These are phyloP conservation scores for Dendrolimus pini DNA, from an alignment of 2,888 invertebrate species.

Conservation along the genomic window DNA sequence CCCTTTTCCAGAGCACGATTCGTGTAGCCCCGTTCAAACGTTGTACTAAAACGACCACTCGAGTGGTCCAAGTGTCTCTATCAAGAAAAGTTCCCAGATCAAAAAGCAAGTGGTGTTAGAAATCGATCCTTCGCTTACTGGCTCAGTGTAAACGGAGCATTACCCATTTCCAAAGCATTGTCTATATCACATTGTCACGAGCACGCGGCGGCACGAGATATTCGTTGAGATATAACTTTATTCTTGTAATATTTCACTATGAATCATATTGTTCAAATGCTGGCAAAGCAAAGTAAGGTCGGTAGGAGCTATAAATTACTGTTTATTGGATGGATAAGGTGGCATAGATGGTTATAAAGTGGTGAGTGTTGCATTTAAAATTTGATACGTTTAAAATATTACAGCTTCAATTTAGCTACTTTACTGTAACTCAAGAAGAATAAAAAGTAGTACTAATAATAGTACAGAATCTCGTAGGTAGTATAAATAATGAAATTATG, in stretches of 20 bases:
- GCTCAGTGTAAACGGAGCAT: slow-evolving; percentile 43
- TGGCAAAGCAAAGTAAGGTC: background rate
- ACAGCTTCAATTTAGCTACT: no score
- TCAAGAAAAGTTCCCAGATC: slow-evolving; percentile 6
- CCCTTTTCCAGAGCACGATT: slow-evolving; percentile 63
- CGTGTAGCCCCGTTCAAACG: slow-evolving; percentile 44
- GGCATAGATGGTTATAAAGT: background rate
- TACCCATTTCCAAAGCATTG: slow-evolving; percentile 67
- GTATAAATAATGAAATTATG: no score
- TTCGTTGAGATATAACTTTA: slow-evolving; percentile 67
- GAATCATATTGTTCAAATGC: slow-evolving; percentile 5
- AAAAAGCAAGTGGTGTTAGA: slow-evolving; percentile 14
- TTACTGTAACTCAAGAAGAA: no score
- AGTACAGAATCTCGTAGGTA: no score
- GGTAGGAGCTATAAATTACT: background rate
- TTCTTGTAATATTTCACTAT: slow-evolving; percentile 58
- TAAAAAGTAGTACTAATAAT: no score
- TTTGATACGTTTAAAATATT: no score
- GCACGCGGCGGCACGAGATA: slow-evolving; percentile 69
- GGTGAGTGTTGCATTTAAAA: background rate
- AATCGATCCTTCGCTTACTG: slow-evolving; percentile 16
- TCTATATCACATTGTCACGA: slow-evolving; percentile 73
- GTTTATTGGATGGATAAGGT: background rate
- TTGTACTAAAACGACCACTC: slow-evolving; percentile 10
- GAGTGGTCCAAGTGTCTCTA: slow-evolving; percentile 13